Evolutionary conservation across 2,797 vertebrate genomes (phyloP), one percentile per base, ranked within the genome.

Genomic region (Hafferia zeledoni): DNA sequence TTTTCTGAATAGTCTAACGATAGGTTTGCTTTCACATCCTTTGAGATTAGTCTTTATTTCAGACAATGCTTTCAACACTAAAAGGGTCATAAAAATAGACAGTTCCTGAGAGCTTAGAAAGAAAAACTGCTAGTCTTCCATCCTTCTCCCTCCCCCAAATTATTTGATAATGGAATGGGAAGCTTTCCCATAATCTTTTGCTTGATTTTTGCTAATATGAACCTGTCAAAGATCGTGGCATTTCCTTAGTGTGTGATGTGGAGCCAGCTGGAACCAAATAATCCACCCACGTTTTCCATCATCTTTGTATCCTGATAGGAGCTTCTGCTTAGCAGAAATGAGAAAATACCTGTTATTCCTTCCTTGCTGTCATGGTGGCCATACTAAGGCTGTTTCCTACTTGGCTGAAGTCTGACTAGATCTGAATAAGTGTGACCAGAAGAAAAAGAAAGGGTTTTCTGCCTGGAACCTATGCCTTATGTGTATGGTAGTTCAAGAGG

Each of bases 171-270:
- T 93, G 90, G 87, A 94, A 93, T 89, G 82, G 93, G 94, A 95
- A 95, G 91, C 79, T 95, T 95, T 96, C 75, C 93, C 91, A 72
- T 95, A 89, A 92, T 95, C 84, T 95, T 93, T 87, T 87, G 49
- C 89, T 91, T 95, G 89, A 91, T 93, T 97, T 96, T 95, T 94
- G 79, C 87, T 96, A 95, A 91, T 95, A 81, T n/a, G 91, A 95
- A 95, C 91, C 89, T 96, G 94, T 95, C 94, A 96, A 87, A 95
- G 95, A 96, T 94, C 27, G 0, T 95, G 91, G 84, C 92, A 72
- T 92, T 93, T 95, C 82, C 76, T 94, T 64, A 70, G 72, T 89
- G 64, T 92, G 68, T 95, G 94, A 94, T 92, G 69, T 88, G 87
- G 77, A 96, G 91, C 93, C 94, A 95, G 90, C 93, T 97, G 92